Evolutionary conservation across 1,140 invertebrate species (phyloP), one percentile per base, ranked within the genome.

Genomic region (Maniola jurtina): DNA sequence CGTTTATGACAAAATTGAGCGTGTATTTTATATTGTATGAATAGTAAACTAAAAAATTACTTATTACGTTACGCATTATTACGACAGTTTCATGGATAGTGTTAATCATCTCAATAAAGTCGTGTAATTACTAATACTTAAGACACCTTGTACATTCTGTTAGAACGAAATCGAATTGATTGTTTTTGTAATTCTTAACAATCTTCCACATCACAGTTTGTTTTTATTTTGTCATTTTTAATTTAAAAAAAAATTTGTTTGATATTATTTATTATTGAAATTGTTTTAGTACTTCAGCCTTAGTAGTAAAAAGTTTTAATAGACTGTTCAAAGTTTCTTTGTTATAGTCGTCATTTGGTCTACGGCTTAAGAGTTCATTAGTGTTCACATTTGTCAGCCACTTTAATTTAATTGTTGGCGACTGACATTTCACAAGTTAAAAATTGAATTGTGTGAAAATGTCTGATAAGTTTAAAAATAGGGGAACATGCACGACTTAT

Each of bases 271-370:
- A 2, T 2, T 25, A 25, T 25, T 25, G 25, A 2, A 4, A 42
- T 42, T 9, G 13, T 10, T 42, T 33, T 52, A 25, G 6, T 10
- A 11, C 14, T 3, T 48, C 13, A 48, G 13, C 0, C 15, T 5
- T 16, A 52, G 15, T 14, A 45, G 42, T 45, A 15, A 42, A 58
- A 58, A 58, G 56, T 42, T 58, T 16, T 52, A 60, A 35, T 45
- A 54, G 38, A 47, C 25, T 63, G 42, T 63, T 61, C 34, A 48
- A 60, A 60, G 15, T 60, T 61, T 42, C 35, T 25, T 67, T 57
- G 55, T 61, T 66, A 15, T 47, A 57, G 52, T 50, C 59, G 59
- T 34, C 54, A 62, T 57, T 67, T 67, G 57, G 60, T 67, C 65
- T 67, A 59, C 50, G 34, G 34, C 33, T 57, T 45, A 38, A 63